These are phyloP conservation scores for Hypotaenidia philippensis DNA, from an alignment of 2,797 vertebrate species.

Conservation along the genomic window DNA sequence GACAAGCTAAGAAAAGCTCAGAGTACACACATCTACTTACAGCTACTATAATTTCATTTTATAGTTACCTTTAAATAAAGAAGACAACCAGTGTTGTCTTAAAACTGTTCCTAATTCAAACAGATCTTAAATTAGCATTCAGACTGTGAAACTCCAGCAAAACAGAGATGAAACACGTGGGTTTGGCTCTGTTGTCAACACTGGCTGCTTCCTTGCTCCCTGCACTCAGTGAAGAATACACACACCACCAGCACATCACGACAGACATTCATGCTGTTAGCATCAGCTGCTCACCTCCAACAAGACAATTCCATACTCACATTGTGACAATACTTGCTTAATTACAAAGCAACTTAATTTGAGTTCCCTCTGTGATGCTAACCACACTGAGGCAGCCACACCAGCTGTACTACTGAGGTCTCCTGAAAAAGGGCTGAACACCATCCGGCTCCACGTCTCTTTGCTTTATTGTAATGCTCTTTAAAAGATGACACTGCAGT, in stretches of 20 bases:
- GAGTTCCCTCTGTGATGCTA: background rate
- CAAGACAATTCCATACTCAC: rapidly evolving
- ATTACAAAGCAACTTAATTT: background rate
- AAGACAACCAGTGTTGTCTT: background rate
- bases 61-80: background rate
- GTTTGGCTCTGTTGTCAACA: background rate
- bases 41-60: background rate
- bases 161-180: background rate
- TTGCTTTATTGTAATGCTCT: constrained; percentile 76
- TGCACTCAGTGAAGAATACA: rapidly evolving
- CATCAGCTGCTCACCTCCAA: background rate
- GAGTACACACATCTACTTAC: background rate
- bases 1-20: background rate
- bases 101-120: background rate
- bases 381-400: background rate
- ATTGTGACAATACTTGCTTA: background rate
- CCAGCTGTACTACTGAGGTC: background rate
- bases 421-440: constrained; percentile 25
- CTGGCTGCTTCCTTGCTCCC: background rate
- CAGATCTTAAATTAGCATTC: background rate
- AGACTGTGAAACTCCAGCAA: background rate
- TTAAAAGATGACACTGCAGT: constrained; percentile 71
- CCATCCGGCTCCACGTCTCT: constrained; percentile 22
- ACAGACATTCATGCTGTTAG: background rate
- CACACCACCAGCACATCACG: background rate